These are phyloP conservation scores for Palythoa heliodiscus DNA, from an alignment of 92 coral and sea anemone species.

Conservation along the genomic window DNA sequence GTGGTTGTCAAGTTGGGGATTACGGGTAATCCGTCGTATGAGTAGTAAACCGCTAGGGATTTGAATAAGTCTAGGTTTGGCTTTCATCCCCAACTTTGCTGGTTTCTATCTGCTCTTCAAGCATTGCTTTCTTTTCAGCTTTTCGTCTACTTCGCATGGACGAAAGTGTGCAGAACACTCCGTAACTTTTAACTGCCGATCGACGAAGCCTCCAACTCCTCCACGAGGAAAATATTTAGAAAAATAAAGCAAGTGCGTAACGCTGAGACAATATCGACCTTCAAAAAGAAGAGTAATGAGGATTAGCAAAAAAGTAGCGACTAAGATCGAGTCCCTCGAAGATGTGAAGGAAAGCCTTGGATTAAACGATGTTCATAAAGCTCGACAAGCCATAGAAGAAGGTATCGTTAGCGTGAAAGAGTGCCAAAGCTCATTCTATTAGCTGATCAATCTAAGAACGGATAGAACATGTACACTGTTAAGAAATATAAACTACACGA, in stretches of 20 bases:
- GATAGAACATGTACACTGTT: too few species aligned
- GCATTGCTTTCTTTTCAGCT: background rate
- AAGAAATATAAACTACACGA: too few species aligned
- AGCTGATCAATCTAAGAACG: too few species aligned
- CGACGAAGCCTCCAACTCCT: conserved; percentile 8
- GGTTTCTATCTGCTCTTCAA: background rate
- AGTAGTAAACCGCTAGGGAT: too few species aligned
- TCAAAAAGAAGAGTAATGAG: conserved; percentile 36
- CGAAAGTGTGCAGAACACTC: conserved; percentile 4
- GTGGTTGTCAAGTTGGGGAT: too few species aligned
- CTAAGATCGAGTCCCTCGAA: conserved; percentile 38
- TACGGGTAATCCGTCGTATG: too few species aligned
- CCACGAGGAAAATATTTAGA: conserved; percentile 4
- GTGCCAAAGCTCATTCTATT: background rate
- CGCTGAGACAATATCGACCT: conserved; percentile 25
- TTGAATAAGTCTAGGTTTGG: conserved; percentile 11
- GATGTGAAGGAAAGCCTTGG: conserved; percentile 46
- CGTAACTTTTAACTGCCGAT: background rate
- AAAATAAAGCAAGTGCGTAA: conserved; percentile 25
- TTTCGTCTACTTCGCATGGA: too few species aligned
- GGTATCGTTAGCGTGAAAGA: background rate
- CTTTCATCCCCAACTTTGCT: too few species aligned
- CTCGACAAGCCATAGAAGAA: conserved; percentile 24
- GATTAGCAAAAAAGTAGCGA: conserved; percentile 17
- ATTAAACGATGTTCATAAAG: conserved; percentile 26